Base-by-base conservation (phyloP, 2,797 vertebrate genomes). In the Enteromius viviparus region DNA sequence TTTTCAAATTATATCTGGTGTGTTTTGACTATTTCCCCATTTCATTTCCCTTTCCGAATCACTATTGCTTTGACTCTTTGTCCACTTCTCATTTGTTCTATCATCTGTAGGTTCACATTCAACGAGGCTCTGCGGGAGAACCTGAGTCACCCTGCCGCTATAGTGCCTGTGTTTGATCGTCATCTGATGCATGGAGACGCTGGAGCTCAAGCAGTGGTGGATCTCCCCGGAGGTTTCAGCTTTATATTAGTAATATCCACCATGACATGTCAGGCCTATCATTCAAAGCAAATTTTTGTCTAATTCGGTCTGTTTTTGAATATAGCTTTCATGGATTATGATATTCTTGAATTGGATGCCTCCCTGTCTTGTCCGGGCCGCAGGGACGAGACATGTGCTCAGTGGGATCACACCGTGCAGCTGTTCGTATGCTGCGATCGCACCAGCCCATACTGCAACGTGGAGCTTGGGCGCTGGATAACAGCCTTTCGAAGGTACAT, bases 401-500 rank as follows among this genome's bases (percentile, higher is more conserved):
- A 87, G 47, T 96, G 95, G 95, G 95, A 96, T 82, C 95, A 95
- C 91, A 95, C 93, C 0, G 94, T 96, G 78, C 94, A 94, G 90
- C 93, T 96, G 85, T 92, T 90, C 0, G 86, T 95, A 42, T 96
- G 95, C 91, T 96, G 94, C 49, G 82, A 92, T 32, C 85, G 1
- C 0, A 87, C 58, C 6, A 87, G 94, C 2, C 84, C 89, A 0
- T 78, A 89, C 89, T 96, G 95, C 83, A 87, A 92, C 90, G 32
- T 74, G 49, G 95, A 96, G 89, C 88, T 96, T 74, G 94, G 95
- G 3, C 93, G 95, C 7, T 96, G 95, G 95, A 94, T 96, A 89
- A 95, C 94, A 0, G 93, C 95, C 34, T 96, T 95, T 92, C 94
- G 92, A 87, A 95, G 95, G 95, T 95, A 21, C 65, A 15, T 17